Evolutionary conservation across 2,888 invertebrate species (phyloP), one percentile per base, ranked within the genome.

Genomic region (Pherbina coryleti): DNA sequence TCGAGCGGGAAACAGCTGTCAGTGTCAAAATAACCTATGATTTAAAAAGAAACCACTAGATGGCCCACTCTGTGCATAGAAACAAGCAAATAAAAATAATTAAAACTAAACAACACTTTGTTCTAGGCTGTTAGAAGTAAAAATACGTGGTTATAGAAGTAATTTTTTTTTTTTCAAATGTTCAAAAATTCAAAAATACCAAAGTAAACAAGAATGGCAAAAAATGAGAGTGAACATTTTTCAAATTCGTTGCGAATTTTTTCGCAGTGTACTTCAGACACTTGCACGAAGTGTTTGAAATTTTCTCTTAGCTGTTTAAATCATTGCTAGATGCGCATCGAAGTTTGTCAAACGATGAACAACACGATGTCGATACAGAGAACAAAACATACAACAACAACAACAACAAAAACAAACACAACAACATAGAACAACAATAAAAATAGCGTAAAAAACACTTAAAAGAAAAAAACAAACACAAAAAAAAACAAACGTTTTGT

Each of bases 341-440:
- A 17, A 19, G 62, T 73, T 73, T 73, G 73, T 62, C 73, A 67
- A 37, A 25, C 31, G 69, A 69, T 44, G 67, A 66, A 49, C 64
- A 51, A 49, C 64, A 51, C 51, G 51, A 51, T 51, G 51, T 64
- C 64, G 51, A 64, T 64, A 64, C 74, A 57, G 72, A 28, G 17
- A 69, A 51, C 51, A 17, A 17, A 64, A 28, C 64, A 37, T n/a
- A 17, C 49, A 64, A 74, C 53, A 74, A 64, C 53, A 51, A 66
- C 64, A 64, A 28, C 74, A 62, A 55, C 25, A n/a, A 19, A 31
- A 17, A 28, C 17, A 34, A 22, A 11, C n/a, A 74, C 53, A 74
- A 64, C 53, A 51, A 66, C 64, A 64, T n/a, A 28, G 66, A 62
- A 55, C 25, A n/a, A 19, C 55, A 17, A 28, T 28, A 34, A 22